Evolutionary conservation across 2,113 vertebrate genomes (phyloP), one percentile per base, ranked within the genome.

Genomic region (Serinus canaria): DNA sequence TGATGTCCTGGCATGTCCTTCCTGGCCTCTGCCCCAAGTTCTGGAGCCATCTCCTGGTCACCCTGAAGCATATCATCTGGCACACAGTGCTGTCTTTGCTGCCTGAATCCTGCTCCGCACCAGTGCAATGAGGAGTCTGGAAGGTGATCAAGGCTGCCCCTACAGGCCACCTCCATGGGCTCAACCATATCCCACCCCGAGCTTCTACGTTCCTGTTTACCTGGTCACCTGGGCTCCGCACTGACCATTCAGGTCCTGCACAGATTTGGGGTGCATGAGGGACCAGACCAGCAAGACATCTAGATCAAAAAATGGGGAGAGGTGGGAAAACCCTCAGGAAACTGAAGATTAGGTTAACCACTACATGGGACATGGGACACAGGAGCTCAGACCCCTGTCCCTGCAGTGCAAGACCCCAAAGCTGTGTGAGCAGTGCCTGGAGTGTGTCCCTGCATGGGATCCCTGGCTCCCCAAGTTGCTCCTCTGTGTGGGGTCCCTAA

Each of bases 381-480:
- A 1, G 44, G 74, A 91, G 23, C 30, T 80, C 76, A 83, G 47
- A 19, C 1, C 33, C 18, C 43, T 59, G 56, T 18, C 30, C 43
- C 35, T 33, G 30, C 39, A 67, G 25, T 24, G 41, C 31, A 52
- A 30, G n/a, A 18, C 16, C 25, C 52, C 30, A 64, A 7, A 33
- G 24, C 43, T 72, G 22, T n/a, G 22, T 77, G 43, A n/a, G 13
- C 18, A 24, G 20, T n/a, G 47, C n/a, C 43, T 4, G 2, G 18
- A 33, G 9, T 25, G 41, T 62, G 31, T 13, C 60, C n/a, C 20
- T 67, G 43, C 4, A 2, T 16, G 59, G 69, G 25, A 63, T 43
- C 25, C 33, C n/a, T 4, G 0, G 21, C 30, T 91, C 25, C 35
- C 22, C 0, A 0, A 56, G 39, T 19, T 78, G n/a, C 8, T 82